Conservation (phyloP, 2,797 vertebrate species). For the Cirrhinus mrigala region DNA sequence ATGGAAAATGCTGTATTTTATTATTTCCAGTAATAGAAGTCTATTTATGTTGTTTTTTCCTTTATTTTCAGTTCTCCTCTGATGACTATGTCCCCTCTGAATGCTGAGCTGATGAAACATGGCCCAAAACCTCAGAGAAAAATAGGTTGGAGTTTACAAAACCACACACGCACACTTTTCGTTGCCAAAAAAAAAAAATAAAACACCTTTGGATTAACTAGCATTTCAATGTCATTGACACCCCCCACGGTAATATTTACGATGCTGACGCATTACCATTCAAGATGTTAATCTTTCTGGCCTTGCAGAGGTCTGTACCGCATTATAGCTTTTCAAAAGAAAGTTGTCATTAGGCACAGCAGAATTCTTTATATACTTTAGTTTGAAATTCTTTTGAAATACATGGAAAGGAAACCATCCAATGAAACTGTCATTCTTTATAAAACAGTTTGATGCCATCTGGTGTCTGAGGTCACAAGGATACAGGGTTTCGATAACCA, state of each 20-base stretch:
- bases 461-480: not conserved
- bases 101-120: slow-evolving; percentile 72
- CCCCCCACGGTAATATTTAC: slow-evolving; percentile 10
- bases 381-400: slow-evolving; percentile 26
- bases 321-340: slow-evolving; percentile 19
- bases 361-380: slow-evolving; percentile 5
- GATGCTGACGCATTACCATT: not conserved
- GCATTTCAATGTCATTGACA: not conserved
- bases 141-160: slow-evolving; percentile 70
- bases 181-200: slow-evolving; percentile 17
- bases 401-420: not conserved
- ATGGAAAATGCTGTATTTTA: slow-evolving; percentile 72
- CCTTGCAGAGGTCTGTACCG: not conserved
- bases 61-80: slow-evolving; percentile 76
- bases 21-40: slow-evolving; percentile 69
- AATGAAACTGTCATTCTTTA: slow-evolving; percentile 10
- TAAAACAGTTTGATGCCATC: not conserved
- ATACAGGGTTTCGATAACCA: slow-evolving; percentile 23
- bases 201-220: not conserved
- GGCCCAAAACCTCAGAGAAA: slow-evolving; percentile 68
- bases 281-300: slow-evolving; percentile 1
- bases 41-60: slow-evolving; percentile 48
- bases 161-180: slow-evolving; percentile 43
- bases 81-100: slow-evolving; percentile 81
- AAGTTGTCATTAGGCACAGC: not conserved